These are phyloP conservation scores for Phorcus lineatus DNA, from an alignment of 2,888 invertebrate species.

Conservation along the genomic window DNA sequence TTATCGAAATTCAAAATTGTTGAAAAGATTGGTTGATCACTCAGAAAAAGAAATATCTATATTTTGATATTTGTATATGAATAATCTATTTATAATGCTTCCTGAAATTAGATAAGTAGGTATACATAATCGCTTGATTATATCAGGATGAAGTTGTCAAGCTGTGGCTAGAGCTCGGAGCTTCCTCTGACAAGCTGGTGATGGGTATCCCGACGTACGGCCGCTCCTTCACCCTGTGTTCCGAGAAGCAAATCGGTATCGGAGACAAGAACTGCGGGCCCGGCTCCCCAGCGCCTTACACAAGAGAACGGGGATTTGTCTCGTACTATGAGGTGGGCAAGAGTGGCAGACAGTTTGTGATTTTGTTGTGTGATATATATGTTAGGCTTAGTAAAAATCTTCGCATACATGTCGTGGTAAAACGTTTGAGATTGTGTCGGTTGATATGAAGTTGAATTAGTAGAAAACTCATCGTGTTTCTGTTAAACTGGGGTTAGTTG, in stretches of 20 bases:
- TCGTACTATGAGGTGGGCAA: slow-evolving; percentile 64
- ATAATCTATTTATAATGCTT: no score
- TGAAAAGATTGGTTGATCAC: no score
- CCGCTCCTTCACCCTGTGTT: slow-evolving; percentile 89
- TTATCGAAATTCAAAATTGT: no score
- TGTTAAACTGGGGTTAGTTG: no score
- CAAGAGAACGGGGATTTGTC: slow-evolving; percentile 55
- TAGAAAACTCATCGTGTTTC: no score
- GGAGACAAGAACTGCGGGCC: slow-evolving; percentile 52
- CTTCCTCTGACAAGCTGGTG: slow-evolving; percentile 90
- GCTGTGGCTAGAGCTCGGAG: slow-evolving; percentile 81
- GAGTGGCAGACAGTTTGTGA: neutral
- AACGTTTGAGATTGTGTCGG: no score
- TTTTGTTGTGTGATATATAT: neutral
- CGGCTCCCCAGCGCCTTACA: slow-evolving; percentile 48
- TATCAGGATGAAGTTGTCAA: slow-evolving; percentile 55
- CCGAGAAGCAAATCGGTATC: slow-evolving; percentile 67
- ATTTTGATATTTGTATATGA: no score
- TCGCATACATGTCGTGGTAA: no score
- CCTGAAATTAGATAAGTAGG: no score
- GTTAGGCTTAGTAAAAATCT: no score
- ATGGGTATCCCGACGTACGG: slow-evolving; percentile 97
- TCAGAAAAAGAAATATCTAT: no score
- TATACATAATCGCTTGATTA: neutral
- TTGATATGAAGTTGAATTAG: no score